Evolutionary conservation across 1,140 invertebrate species (phyloP).

Genomic region (Aphaenogaster rudis): DNA sequence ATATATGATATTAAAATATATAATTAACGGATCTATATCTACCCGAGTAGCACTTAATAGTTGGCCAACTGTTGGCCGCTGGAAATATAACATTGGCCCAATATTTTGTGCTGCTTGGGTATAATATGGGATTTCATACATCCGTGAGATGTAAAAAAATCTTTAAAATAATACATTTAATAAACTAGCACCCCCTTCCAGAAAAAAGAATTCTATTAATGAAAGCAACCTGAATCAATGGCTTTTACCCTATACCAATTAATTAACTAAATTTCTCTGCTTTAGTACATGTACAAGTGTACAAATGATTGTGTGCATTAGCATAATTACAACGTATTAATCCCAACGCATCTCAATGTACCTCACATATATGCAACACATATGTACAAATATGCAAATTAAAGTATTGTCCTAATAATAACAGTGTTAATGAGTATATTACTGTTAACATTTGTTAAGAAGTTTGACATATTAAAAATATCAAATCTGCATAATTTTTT

Average conservation of each 20-base stretch:
- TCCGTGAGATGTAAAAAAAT: background rate
- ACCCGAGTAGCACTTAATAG: no score
- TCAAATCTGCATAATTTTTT: background rate
- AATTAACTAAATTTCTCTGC: conserved; percentile 1
- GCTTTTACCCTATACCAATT: background rate
- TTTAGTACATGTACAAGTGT: background rate
- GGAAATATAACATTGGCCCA: no score
- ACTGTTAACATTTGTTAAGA: conserved; percentile 5
- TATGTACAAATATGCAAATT: conserved; percentile 26
- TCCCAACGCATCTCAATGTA: background rate
- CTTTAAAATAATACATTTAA: background rate
- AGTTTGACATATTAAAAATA: background rate
- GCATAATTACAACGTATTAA: conserved; percentile 9
- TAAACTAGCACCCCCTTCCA: background rate
- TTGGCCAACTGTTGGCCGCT: no score
- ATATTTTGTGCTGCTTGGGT: no score
- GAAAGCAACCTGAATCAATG: background rate
- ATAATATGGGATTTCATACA: background rate
- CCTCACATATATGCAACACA: background rate
- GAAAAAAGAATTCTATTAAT: background rate
- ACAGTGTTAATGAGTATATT: background rate
- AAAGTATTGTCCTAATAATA: conserved; percentile 29
- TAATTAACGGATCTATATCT: no score
- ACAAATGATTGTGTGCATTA: background rate
- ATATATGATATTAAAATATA: background rate